A percentile compares a stretch with the other conserved stretches of the same genome.
Evolutionary conservation across 1,140 invertebrate species (phyloP).

Genomic region (Drosophila neocordata): DNA sequence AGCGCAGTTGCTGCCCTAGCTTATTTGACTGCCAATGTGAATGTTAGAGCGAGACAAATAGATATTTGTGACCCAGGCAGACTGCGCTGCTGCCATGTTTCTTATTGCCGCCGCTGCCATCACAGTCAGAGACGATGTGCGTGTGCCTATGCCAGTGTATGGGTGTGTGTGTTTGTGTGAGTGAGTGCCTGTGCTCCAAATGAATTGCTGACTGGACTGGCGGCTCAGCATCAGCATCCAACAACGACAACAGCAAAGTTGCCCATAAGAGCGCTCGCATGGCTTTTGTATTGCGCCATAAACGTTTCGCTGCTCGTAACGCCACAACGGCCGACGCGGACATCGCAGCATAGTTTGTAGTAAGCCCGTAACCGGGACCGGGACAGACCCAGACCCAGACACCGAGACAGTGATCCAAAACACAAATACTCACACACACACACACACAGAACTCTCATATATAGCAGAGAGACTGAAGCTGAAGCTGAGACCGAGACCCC

Average conservation of each 20-base stretch:
- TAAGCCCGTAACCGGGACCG: constrained; percentile 45
- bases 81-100: constrained; percentile 55
- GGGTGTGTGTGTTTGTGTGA: constrained; percentile 11
- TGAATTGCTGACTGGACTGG: constrained; percentile 64
- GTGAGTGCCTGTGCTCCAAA: constrained; percentile 61
- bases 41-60: constrained; percentile 56
- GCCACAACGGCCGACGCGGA: constrained; percentile 81
- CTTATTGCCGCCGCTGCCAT: constrained; percentile 69
- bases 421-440: too few species aligned
- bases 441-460: constrained; percentile 15
- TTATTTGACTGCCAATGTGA: background rate
- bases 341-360: constrained; percentile 49
- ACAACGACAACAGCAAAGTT: constrained; percentile 50
- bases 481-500: background rate
- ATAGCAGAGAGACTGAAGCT: constrained; percentile 4
- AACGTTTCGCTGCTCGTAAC: constrained; percentile 83
- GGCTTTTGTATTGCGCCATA: constrained; percentile 83
- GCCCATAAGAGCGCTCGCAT: constrained; percentile 77
- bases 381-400: constrained; percentile 7
- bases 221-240: constrained; percentile 41
- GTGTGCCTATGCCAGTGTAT: constrained; percentile 6
- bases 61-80: constrained; percentile 19
- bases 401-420: constrained; percentile 42
- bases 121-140: constrained; percentile 34
- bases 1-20: constrained; percentile 5